These are phyloP conservation scores for Busseola fusca DNA, from an alignment of 2,888 invertebrate species.

Conservation along the genomic window DNA sequence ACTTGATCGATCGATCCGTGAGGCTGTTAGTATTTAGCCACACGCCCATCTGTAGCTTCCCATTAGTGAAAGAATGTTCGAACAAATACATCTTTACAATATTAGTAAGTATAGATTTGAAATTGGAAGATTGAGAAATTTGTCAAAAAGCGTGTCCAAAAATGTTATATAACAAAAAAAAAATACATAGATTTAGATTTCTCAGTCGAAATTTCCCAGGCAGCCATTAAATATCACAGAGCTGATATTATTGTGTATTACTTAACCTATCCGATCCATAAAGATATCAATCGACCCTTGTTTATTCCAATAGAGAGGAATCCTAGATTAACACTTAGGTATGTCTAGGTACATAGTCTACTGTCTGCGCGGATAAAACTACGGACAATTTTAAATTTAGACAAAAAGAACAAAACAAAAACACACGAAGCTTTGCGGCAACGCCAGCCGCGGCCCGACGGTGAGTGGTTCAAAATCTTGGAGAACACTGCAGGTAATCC, in stretches of 20 bases:
- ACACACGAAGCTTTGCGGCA: neutral
- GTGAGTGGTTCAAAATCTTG: neutral
- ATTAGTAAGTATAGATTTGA: too few relatives aligned
- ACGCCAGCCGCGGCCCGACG: neutral
- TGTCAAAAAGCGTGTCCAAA: too few relatives aligned
- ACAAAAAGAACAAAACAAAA: too few relatives aligned
- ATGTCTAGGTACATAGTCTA: neutral
- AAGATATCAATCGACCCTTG: conserved; percentile 28
- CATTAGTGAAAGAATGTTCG: too few relatives aligned
- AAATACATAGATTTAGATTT: neutral
- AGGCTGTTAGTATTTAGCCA: too few relatives aligned
- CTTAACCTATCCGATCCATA: neutral
- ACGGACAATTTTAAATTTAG: too few relatives aligned
- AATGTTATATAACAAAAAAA: neutral
- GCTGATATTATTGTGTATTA: neutral
- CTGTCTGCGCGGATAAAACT: conserved; percentile 2
- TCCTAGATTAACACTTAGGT: neutral
- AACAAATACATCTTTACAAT: too few relatives aligned
- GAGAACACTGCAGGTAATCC: conserved; percentile 5
- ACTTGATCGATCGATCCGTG: too few relatives aligned
- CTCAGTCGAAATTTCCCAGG: neutral
- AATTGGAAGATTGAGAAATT: too few relatives aligned
- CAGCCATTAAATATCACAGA: neutral
- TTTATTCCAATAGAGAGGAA: conserved; percentile 23
- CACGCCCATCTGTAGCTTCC: too few relatives aligned